Conservation (phyloP, 2,113 vertebrate species). For the Triplophysa tibetana region DNA sequence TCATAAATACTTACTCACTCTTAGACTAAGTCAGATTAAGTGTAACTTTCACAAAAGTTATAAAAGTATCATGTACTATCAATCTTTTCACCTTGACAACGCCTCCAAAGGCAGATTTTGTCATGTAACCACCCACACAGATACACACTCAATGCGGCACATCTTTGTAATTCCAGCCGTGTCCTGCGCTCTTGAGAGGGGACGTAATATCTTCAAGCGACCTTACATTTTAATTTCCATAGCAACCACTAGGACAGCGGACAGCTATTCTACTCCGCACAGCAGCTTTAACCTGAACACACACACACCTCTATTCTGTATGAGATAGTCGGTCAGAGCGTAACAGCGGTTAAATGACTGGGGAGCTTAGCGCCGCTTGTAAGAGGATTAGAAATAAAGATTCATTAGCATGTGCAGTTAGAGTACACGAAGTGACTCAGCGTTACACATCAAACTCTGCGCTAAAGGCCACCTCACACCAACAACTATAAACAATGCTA, state of each 20-base stretch:
- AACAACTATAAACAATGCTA: too few relatives aligned
- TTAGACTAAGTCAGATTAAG: too few relatives aligned
- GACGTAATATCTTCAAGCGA: constrained; percentile 36
- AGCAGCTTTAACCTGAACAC: constrained; percentile 19
- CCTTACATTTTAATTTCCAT: constrained; percentile 50
- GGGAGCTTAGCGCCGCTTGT: constrained; percentile 41
- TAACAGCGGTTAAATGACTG: constrained; percentile 19
- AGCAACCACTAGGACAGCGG: constrained; percentile 37
- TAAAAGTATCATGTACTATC: too few relatives aligned
- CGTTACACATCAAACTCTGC: constrained; percentile 1
- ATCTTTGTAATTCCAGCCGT: constrained; percentile 48
- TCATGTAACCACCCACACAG: background rate
- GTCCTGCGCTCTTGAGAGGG: constrained; percentile 25
- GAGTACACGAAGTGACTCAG: constrained; percentile 21
- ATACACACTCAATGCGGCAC: constrained; percentile 18
- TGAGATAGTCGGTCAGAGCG: background rate
- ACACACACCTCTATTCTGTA: background rate
- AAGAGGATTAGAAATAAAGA: constrained; percentile 46
- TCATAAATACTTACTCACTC: background rate
- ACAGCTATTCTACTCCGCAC: constrained; percentile 4
- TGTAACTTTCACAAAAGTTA: too few relatives aligned
- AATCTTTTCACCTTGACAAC: too few relatives aligned
- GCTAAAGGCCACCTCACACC: background rate
- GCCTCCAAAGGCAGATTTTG: background rate
- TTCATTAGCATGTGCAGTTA: constrained; percentile 46